Evolutionary conservation across 2,888 invertebrate species (phyloP), one percentile per base, ranked within the genome.

Genomic region (Parapristionchus giblindavisi): DNA sequence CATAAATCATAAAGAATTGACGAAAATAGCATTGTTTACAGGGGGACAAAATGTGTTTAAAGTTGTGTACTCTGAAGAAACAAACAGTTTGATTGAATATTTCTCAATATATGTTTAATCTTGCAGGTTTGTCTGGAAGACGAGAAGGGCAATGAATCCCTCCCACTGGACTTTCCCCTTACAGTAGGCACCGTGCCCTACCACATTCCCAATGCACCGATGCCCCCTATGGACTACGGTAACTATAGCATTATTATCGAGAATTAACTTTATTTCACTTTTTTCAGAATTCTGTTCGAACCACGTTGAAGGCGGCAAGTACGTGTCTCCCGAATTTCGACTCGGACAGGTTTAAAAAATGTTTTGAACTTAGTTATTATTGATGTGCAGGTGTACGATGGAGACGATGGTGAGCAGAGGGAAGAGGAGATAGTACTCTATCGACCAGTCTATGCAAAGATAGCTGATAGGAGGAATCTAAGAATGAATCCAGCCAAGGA

Each of bases 301-400:
- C 63, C 92, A 92, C 83, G 92, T 93, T 0, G 93, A 93, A 88
- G 93, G 93, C 17, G 93, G 93, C 1, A 91, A 92, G 89, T 93
- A 93, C 89, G 91, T 92, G 63, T 92, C 92, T 29, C 93, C 93
- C 0, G 93, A 93, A 89, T 93, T 93, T 88, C 91, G 93, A 73
- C 89, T 93, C 68, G 93, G 93, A 1, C 93, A 93, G 89, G 93
- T 93, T 4, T 93, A 76, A 6, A n/a, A 54, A 38, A 24, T 6
- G 17, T 14, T 14, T n/a, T n/a, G 6, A 14, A 54, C n/a, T 8
- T n/a, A 32, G 34, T 27, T 65, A 11, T 60, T 8, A 11, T 24
- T 11, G 0, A 43, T 24, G 27, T 61, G n/a, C 2, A 73, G 73
- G 73, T 73, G 34, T 81, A 84, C 56, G 83, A 81, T 58, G 84